These are phyloP conservation scores for Prietella phreatophila DNA, from an alignment of 2,113 vertebrate genomes.

Conservation along the genomic window DNA sequence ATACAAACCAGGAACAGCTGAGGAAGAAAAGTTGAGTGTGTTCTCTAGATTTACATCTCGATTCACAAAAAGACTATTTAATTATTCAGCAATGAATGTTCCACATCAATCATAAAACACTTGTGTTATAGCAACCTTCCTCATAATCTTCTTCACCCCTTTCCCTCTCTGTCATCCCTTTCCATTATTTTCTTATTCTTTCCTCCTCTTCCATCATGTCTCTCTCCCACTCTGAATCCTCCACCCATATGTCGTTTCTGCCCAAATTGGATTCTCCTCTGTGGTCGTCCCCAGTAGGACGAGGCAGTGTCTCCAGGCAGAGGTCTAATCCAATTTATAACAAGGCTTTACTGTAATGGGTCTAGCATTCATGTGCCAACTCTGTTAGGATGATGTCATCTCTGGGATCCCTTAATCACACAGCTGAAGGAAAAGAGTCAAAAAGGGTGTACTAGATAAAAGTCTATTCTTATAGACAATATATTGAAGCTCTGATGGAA, in stretches of 20 bases:
- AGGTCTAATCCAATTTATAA: constrained; percentile 47
- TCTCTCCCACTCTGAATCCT: constrained; percentile 23
- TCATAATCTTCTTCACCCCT: background rate
- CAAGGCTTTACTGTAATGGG: constrained; percentile 36
- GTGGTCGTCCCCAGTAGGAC: constrained; percentile 11
- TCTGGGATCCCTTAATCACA: constrained; percentile 29
- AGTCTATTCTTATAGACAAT: background rate
- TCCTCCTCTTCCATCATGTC: background rate
- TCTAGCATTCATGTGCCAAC: constrained; percentile 1
- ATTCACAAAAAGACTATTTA: background rate
- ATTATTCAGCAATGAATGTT: background rate
- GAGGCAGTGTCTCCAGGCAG: constrained; percentile 19
- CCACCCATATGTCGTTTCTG: background rate
- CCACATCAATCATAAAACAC: background rate
- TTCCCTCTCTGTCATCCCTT: background rate
- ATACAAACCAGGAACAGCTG: background rate
- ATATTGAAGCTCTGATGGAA: background rate
- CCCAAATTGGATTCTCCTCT: constrained; percentile 32
- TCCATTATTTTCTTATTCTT: background rate
- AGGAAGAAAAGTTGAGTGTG: background rate
- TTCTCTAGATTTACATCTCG: background rate
- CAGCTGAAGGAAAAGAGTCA: background rate
- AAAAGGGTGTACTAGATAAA: background rate
- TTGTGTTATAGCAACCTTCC: background rate
- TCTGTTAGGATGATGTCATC: constrained; percentile 36